Base-by-base conservation (phyloP, 2,888 invertebrate genomes). In the Reticulitermes lucifugus region DNA sequence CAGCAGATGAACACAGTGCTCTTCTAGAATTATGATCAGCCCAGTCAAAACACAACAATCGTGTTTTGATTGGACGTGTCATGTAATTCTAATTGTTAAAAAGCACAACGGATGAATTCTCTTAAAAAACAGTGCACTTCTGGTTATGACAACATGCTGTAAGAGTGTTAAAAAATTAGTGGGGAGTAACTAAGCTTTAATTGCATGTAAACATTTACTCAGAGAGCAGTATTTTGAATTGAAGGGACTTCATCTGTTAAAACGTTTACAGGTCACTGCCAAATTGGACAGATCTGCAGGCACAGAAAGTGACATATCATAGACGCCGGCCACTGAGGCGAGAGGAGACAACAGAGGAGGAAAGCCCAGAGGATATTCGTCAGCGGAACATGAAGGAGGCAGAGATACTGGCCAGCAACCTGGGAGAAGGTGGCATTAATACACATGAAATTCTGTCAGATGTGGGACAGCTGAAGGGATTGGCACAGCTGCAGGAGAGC, bases 401-500 rank as follows among this genome's bases (percentile, higher is more conserved):
- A 0, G 97, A 98, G 90, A 98, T 98, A 89, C 92, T 99, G 18
- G 98, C 98, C 25, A 96, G 96, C 85, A 98, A 98, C 90, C 92
- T 98, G 29, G 97, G 97, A 7, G 98, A 98, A 90, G 96, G 96
- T 10, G 95, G 96, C 46, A 96, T 98, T 41, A 94, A 95, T 0
- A 93, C 95, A 71, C 95, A 95, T 85, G 98, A 98, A 91, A 96
- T 99, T 86, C 93, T 99, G 43, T 94, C 96, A 0, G 98, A 98
- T 90, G 94, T 96, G 88, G 93, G 94, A 85, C 95, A 96, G 87
- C 92, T 99, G 79, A 95, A 95, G 84, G 96, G 96, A 88, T 91
- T 99, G 25, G 98, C 98, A 0, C 95, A 97, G 87, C 92, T 99
- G 70, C 98, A 98, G 90, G 98, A 99, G 90, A 97, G 97, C 89